These are phyloP conservation scores for Macrochelys suwanniensis DNA, from an alignment of 2,797 vertebrate genomes.

Conservation along the genomic window DNA sequence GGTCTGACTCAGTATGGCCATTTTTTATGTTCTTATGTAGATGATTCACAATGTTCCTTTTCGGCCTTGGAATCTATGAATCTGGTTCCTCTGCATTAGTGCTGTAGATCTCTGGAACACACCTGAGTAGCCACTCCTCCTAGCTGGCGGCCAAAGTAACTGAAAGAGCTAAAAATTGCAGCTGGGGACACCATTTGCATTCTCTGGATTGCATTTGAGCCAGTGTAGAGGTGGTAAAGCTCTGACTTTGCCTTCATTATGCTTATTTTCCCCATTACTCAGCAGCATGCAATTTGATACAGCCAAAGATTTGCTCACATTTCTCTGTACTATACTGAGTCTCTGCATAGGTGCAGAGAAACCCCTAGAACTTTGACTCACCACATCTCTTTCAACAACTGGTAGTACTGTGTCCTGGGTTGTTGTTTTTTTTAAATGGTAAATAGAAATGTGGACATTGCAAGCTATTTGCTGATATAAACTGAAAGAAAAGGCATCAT, in stretches of 20 bases:
- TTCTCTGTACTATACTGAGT: background rate
- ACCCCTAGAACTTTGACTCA: constrained; percentile 36
- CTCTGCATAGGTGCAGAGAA: background rate
- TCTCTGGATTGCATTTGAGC: background rate
- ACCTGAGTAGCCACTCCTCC: background rate
- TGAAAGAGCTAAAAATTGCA: background rate
- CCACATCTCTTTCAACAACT: constrained; percentile 10
- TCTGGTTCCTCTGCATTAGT: background rate
- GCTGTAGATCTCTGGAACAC: background rate
- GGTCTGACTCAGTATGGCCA: background rate
- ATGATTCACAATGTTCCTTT: background rate
- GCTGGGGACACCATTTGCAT: background rate
- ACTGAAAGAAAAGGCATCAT: background rate
- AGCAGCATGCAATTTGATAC: background rate
- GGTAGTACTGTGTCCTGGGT: background rate
- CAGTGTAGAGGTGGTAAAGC: background rate
- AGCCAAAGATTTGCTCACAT: background rate
- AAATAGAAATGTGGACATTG: background rate
- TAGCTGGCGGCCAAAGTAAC: background rate
- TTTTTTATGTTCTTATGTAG: background rate
- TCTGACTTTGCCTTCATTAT: background rate
- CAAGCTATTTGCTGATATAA: background rate
- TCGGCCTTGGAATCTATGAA: background rate
- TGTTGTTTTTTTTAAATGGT: background rate
- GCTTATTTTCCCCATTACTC: background rate